phyloP scores from a whole-genome alignment of 2,888 invertebrate genomes.

The Syritta pipiens region DNA sequence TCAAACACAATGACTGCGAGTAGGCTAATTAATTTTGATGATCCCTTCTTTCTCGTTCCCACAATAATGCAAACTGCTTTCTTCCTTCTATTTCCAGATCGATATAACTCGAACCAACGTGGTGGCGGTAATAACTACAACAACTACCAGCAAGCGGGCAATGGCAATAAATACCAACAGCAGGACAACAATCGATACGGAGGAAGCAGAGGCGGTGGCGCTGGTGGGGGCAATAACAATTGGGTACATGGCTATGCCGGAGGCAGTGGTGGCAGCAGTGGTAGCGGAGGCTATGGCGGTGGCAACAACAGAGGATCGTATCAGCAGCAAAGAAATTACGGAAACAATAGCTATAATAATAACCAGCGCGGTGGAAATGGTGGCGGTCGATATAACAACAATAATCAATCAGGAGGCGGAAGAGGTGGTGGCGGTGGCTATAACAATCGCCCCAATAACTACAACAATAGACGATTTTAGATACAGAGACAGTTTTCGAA shows the following conservation, averaged over 20 bases:
- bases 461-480: conserved; percentile 50
- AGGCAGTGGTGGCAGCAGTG: background rate
- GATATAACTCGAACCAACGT: conserved; percentile 36
- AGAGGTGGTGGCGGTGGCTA: conserved; percentile 30
- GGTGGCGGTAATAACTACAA: conserved; percentile 45
- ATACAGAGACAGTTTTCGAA: background rate
- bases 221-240: conserved; percentile 28
- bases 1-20: too few relatives aligned
- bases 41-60: too few relatives aligned
- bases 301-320: conserved; percentile 29
- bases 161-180: conserved; percentile 35
- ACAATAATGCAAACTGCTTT: too few relatives aligned
- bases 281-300: background rate
- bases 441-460: conserved; percentile 30
- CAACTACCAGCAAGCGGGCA: conserved; percentile 35
- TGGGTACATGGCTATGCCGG: conserved; percentile 26
- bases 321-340: conserved; percentile 39
- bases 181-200: conserved; percentile 20
- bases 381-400: conserved; percentile 11
- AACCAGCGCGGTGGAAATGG: conserved; percentile 27
- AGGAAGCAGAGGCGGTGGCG: conserved; percentile 3
- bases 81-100: conserved; percentile 33
- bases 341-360: conserved; percentile 18
- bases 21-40: background rate
- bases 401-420: conserved; percentile 10